Evolutionary conservation across 2,113 vertebrate genomes (phyloP).

Genomic region (Furnarius figulus): DNA sequence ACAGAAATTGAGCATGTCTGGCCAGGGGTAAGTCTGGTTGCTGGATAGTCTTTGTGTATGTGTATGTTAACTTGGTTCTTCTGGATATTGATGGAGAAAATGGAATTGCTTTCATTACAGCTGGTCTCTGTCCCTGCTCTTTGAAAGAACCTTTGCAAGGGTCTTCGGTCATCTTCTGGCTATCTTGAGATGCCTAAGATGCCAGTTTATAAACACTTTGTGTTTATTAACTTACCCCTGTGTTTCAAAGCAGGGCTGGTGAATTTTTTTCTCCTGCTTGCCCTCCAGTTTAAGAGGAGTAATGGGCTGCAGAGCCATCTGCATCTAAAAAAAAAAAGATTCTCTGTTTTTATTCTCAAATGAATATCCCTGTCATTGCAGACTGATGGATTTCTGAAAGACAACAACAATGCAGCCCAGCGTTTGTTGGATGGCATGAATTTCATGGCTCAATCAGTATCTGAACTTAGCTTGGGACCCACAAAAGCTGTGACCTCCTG

Average conservation of each 20-base stretch:
- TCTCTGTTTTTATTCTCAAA: neutral
- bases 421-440: slow-evolving; percentile 95
- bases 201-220: neutral
- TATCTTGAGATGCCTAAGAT: neutral
- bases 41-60: neutral
- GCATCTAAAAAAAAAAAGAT: neutral
- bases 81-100: neutral
- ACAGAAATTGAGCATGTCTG: slow-evolving; percentile 98
- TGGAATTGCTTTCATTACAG: neutral
- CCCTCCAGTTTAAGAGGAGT: neutral
- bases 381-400: slow-evolving; percentile 94
- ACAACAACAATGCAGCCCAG: slow-evolving; percentile 98
- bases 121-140: neutral
- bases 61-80: neutral
- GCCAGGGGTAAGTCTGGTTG: slow-evolving; percentile 87
- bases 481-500: slow-evolving; percentile 97
- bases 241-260: neutral
- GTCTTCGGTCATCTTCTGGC: neutral
- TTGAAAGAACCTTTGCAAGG: neutral
- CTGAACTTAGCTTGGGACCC: slow-evolving; percentile 94
- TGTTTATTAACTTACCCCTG: neutral
- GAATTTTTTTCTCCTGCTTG: neutral
- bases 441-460: slow-evolving; percentile 96
- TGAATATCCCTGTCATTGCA: slow-evolving; percentile 61
- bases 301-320: neutral